A percentile compares a stretch with the other conserved stretches of the same genome.
Conservation (phyloP, 2,797 vertebrate genomes). For the Sebastes aleutianus region DNA sequence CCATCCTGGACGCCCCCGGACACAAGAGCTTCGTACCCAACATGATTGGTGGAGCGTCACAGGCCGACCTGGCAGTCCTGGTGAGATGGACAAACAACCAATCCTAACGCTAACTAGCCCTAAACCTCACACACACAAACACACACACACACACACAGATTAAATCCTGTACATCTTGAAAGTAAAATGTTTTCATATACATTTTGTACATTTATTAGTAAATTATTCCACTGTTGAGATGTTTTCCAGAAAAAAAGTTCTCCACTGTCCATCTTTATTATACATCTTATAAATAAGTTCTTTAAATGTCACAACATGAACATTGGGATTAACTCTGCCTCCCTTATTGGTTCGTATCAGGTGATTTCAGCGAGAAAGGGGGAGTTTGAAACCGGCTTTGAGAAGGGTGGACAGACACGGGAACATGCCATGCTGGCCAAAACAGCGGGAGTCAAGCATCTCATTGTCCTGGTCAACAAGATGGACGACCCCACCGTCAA, state of each 20-base stretch:
- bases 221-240: neutral
- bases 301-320: neutral
- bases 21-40: conserved; percentile 99
- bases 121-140: neutral
- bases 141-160: neutral
- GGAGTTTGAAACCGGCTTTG: conserved; percentile 99
- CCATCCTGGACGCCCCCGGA: conserved; percentile 97
- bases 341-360: conserved; percentile 63
- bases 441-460: conserved; percentile 97
- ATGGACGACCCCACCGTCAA: conserved; percentile 99
- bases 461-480: conserved; percentile 98
- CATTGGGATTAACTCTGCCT: neutral
- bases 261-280: neutral
- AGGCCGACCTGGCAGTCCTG: conserved; percentile 97
- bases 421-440: conserved; percentile 99
- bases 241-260: neutral
- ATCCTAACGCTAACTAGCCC: neutral
- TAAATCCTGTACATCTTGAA: neutral
- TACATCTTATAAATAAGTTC: neutral
- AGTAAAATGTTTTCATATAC: neutral
- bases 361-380: conserved; percentile 98
- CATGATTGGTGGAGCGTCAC: conserved; percentile 99
- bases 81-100: conserved; percentile 76
- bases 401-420: conserved; percentile 98
- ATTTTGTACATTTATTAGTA: neutral